Percentiles rank a stretch among this genome's conserved stretches.
Conservation (phyloP, 1,140 invertebrate genomes). For the Meloidogyne hapla region DNA sequence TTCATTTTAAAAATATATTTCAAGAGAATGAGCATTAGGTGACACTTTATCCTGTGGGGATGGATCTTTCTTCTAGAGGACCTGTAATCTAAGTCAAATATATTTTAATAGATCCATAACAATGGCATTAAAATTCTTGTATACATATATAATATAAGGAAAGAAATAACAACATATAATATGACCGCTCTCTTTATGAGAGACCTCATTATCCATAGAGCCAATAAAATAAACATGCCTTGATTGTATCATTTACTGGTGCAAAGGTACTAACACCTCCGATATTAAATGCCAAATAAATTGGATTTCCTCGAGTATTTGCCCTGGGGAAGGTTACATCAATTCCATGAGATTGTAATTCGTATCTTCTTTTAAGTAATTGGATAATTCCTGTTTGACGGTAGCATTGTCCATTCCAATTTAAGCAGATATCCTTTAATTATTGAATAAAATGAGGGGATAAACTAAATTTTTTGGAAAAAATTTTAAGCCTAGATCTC, state of each 20-base stretch:
- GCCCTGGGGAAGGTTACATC: constrained; percentile 58
- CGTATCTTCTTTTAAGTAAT: constrained; percentile 49
- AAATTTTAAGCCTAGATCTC: not conserved
- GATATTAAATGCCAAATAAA: constrained; percentile 62
- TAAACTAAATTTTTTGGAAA: not conserved
- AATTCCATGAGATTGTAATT: constrained; percentile 57
- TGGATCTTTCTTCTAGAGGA: too few species aligned
- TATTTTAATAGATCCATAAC: too few species aligned
- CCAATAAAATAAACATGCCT: constrained; percentile 36
- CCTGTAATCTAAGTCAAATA: too few species aligned
- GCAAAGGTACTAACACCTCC: constrained; percentile 58
- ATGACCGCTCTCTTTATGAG: too few species aligned
- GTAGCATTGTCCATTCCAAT: constrained; percentile 63
- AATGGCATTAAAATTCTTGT: too few species aligned
- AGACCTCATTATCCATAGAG: too few species aligned
- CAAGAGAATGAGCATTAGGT: too few species aligned
- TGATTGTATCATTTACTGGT: constrained; percentile 55
- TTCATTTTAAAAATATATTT: constrained; percentile 11
- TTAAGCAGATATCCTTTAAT: constrained; percentile 58
- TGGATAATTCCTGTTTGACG: constrained; percentile 57
- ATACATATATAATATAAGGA: too few species aligned
- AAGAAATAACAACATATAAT: too few species aligned
- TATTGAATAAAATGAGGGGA: not conserved
- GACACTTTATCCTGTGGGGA: too few species aligned
- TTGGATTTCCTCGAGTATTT: constrained; percentile 60